phyloP scores from a whole-genome alignment of 2,888 invertebrate genomes.

The Mellilla xanthometata region DNA sequence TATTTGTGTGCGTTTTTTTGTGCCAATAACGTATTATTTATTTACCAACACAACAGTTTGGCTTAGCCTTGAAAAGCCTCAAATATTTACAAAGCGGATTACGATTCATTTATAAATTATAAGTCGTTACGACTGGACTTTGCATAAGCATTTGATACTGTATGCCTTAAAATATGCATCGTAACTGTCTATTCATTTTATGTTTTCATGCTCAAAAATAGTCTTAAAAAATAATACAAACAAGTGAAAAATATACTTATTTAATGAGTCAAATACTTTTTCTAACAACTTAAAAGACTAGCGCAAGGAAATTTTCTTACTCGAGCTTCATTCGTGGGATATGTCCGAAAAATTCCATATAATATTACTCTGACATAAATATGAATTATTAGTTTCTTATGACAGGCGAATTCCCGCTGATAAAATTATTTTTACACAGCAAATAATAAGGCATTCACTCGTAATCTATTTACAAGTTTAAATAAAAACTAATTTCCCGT shows the following conservation, averaged over 20 bases:
- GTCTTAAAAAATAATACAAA: no score
- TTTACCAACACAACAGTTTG: not conserved
- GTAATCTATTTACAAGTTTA: not conserved
- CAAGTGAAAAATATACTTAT: no score
- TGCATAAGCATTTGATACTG: slow-evolving; percentile 3
- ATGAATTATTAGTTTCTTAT: no score
- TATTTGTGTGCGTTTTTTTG: slow-evolving; percentile 11
- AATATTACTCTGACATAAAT: no score
- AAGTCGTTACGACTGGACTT: no score
- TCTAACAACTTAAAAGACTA: not conserved
- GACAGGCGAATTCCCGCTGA: not conserved
- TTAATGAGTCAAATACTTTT: no score
- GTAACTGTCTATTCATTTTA: no score
- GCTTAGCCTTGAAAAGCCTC: not conserved
- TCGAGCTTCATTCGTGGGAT: not conserved
- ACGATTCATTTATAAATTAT: no score
- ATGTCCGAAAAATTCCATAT: no score
- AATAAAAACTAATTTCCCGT: no score
- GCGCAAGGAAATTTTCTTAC: not conserved
- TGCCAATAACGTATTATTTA: not conserved
- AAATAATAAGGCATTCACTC: not conserved
- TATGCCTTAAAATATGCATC: not conserved
- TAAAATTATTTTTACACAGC: slow-evolving; percentile 5
- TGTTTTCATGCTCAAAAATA: no score
- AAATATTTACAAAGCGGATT: not conserved